A percentile compares a stretch with the other conserved stretches of the same genome.
These are phyloP conservation scores for Euclidia mi DNA, from an alignment of 2,888 invertebrate genomes.

Conservation along the genomic window DNA sequence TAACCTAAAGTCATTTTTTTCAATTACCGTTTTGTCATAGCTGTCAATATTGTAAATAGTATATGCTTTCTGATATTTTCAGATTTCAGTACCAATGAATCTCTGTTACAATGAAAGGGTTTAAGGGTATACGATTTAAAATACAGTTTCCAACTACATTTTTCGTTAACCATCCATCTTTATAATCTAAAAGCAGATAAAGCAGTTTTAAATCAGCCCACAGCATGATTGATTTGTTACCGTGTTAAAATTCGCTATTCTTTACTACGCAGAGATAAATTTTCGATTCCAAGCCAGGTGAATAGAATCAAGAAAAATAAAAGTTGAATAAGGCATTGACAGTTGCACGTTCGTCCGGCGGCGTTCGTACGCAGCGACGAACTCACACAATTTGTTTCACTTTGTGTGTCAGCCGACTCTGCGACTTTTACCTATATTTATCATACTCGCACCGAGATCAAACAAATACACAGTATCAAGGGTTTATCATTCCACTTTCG, in stretches of 20 bases:
- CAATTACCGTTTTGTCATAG: too few relatives aligned
- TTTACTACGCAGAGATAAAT: conserved; percentile 39
- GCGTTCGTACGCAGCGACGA: conserved; percentile 65
- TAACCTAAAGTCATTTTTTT: too few relatives aligned
- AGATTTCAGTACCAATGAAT: too few relatives aligned
- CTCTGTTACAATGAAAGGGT: too few relatives aligned
- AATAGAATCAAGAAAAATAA: conserved; percentile 60
- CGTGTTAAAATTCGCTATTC: conserved; percentile 35
- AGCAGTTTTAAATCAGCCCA: conserved; percentile 24
- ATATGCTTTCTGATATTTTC: too few relatives aligned
- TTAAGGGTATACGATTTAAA: not conserved
- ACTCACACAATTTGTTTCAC: conserved; percentile 77
- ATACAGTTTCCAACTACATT: not conserved
- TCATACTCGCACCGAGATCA: conserved; percentile 25
- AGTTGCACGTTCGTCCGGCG: conserved; percentile 57
- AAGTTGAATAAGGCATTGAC: conserved; percentile 63
- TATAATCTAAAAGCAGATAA: conserved; percentile 27
- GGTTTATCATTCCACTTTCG: conserved; percentile 4
- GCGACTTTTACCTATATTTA: conserved; percentile 36
- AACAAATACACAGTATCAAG: conserved; percentile 13
- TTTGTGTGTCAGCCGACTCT: conserved; percentile 66
- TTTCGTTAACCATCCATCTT: conserved; percentile 8
- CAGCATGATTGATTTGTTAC: conserved; percentile 49
- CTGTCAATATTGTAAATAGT: too few relatives aligned
- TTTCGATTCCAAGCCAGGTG: conserved; percentile 40